Percentiles rank a stretch among this genome's conserved stretches.
phyloP scores from a whole-genome alignment of 2,888 invertebrate genomes.

The Erebia epiphron region DNA sequence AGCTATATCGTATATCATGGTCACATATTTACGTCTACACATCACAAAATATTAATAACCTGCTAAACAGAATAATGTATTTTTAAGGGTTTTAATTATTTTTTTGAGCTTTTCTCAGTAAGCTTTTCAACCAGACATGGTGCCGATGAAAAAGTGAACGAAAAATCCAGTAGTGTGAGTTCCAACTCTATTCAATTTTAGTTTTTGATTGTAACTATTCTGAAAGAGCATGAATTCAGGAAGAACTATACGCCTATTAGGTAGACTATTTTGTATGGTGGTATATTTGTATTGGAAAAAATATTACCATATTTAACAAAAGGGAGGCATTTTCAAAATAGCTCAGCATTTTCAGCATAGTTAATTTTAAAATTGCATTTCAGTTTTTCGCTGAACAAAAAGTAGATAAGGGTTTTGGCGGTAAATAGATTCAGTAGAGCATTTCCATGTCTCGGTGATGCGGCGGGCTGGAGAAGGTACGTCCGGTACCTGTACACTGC shows the following conservation, averaged over 20 bases:
- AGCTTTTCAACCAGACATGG: no score
- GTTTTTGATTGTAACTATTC: background rate
- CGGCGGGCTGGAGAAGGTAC: slow-evolving; percentile 44
- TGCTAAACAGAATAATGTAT: no score
- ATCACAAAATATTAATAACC: background rate
- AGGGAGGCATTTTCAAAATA: slow-evolving; percentile 17
- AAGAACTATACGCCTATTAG: background rate
- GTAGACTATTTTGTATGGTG: no score
- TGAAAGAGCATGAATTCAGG: background rate
- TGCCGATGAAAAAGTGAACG: no score
- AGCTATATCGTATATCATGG: slow-evolving; percentile 43
- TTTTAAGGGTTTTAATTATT: no score
- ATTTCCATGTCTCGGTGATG: slow-evolving; percentile 68
- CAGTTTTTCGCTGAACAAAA: slow-evolving; percentile 53
- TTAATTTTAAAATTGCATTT: slow-evolving; percentile 52
- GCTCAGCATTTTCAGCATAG: slow-evolving; percentile 33
- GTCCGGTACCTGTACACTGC: slow-evolving; percentile 37
- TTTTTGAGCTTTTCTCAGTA: no score
- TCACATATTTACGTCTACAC: slow-evolving; percentile 18
- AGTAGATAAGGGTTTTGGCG: slow-evolving; percentile 62
- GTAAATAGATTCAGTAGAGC: slow-evolving; percentile 75
- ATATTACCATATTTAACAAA: background rate
- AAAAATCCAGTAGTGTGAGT: no score
- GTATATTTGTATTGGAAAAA: background rate
- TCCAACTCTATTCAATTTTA: no score